Conservation (phyloP, 2,888 invertebrate genomes). For the Buathra laborator region DNA sequence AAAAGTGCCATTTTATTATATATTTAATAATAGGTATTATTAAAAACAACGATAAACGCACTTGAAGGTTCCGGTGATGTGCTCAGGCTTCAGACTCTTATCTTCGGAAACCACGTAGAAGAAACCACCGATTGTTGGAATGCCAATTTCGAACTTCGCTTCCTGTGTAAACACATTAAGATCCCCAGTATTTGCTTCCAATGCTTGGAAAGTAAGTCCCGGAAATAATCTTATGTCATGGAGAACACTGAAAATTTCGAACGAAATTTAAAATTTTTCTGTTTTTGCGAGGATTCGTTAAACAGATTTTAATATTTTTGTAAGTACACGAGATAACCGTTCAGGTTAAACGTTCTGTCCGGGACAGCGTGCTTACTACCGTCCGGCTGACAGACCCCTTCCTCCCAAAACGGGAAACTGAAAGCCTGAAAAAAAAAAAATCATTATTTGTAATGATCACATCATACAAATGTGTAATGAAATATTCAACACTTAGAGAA, state of each 20-base stretch:
- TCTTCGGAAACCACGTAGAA: neutral
- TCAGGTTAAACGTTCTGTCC: neutral
- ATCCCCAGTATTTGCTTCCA: neutral
- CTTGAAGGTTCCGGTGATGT: neutral
- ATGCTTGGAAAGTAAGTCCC: neutral
- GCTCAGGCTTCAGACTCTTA: neutral
- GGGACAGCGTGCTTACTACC: neutral
- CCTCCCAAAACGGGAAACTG: neutral
- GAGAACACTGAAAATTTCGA: neutral
- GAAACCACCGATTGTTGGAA: neutral
- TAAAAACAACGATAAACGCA: neutral
- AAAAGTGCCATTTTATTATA: too few species aligned
- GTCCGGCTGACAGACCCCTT: neutral
- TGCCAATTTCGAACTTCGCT: neutral
- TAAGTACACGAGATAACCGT: neutral
- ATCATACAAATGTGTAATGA: neutral
- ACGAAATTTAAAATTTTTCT: neutral
- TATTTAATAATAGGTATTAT: neutral
- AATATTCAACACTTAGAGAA: neutral
- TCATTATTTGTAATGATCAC: neutral
- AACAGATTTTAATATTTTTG: neutral
- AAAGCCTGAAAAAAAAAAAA: neutral
- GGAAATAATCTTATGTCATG: neutral
- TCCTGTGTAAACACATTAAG: neutral
- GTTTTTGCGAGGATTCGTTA: neutral